phyloP scores from a whole-genome alignment of 2,113 vertebrate species.

The Leuciscus idus region DNA sequence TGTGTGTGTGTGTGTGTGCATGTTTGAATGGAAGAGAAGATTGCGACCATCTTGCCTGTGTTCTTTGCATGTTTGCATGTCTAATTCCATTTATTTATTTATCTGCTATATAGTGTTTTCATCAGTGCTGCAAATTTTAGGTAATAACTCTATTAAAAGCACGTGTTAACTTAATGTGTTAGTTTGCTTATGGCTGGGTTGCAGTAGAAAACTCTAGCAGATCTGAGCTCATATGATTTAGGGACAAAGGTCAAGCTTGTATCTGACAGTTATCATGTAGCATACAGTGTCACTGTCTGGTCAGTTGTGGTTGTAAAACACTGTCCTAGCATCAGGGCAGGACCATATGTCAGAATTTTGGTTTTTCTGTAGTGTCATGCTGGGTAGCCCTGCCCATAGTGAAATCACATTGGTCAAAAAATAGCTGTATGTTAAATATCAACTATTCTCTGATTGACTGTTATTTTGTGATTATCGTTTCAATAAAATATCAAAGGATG shows the following conservation, averaged over 20 bases:
- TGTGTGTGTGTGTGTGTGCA: constrained; percentile 29
- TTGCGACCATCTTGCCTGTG: background rate
- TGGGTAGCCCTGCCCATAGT: background rate
- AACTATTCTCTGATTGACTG: background rate
- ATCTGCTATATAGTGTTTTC: constrained; percentile 1
- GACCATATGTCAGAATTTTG: background rate
- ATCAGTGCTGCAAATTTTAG: background rate
- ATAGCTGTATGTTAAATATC: background rate
- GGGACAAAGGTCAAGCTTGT: constrained; percentile 13
- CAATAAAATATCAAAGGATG: too few species aligned
- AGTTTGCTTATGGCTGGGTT: background rate
- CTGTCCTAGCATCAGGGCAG: background rate
- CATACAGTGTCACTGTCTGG: background rate
- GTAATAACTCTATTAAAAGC: background rate
- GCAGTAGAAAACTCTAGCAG: background rate
- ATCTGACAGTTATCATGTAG: background rate
- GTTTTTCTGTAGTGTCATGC: background rate
- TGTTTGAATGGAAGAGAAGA: background rate
- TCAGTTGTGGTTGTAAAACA: background rate
- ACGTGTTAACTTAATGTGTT: background rate
- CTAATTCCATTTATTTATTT: background rate
- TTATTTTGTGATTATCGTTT: background rate
- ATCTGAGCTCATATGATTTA: background rate
- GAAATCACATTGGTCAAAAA: constrained; percentile 5
- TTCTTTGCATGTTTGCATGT: constrained; percentile 9